Percentiles rank a stretch among this genome's conserved stretches.
Conservation (phyloP, 2,113 vertebrate genomes). For the Macrotus californicus region DNA sequence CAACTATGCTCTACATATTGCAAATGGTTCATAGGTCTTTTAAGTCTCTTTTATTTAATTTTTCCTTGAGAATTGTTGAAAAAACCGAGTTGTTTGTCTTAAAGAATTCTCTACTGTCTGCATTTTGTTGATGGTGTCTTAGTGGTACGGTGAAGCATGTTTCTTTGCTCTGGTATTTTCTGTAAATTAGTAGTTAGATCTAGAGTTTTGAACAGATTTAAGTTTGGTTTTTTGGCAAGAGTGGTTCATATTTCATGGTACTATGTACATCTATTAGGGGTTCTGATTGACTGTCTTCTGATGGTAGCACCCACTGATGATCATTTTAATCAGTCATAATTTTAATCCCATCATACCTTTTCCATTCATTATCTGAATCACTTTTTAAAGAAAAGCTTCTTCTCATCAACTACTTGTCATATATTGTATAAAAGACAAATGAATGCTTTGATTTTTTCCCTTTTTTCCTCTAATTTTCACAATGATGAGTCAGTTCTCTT, state of each 20-base stretch:
- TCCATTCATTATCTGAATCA: background rate
- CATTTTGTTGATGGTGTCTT: background rate
- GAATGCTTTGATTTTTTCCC: background rate
- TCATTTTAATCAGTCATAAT: background rate
- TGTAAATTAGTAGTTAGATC: background rate
- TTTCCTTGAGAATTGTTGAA: background rate
- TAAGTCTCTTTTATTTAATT: background rate
- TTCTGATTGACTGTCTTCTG: background rate
- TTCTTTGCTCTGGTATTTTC: background rate
- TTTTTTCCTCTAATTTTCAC: background rate
- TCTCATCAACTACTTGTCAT: background rate
- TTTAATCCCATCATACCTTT: background rate
- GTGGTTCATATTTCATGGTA: background rate
- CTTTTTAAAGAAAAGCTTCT: background rate
- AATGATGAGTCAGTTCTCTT: background rate
- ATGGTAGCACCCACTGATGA: background rate
- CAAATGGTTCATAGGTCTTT: background rate
- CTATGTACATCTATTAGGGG: background rate
- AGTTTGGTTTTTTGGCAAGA: background rate
- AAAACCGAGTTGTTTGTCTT: background rate
- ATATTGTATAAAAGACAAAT: background rate
- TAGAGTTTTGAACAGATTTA: slow-evolving; percentile 12
- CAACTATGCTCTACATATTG: background rate
- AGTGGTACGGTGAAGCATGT: background rate
- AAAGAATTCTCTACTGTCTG: background rate